These are phyloP conservation scores for Folsomia manolachei DNA, from an alignment of 2,888 invertebrate species.

Conservation along the genomic window DNA sequence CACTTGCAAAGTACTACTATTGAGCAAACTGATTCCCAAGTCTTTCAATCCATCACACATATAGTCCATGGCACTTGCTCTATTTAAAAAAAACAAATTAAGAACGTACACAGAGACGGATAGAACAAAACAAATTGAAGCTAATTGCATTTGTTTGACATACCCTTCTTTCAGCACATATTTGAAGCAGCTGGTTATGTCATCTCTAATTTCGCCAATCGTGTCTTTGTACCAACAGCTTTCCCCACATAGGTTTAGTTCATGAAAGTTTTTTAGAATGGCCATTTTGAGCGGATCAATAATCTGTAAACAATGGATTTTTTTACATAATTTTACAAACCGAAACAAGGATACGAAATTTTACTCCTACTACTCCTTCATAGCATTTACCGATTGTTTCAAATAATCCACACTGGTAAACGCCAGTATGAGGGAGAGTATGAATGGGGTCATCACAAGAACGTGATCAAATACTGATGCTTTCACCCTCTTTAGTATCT, in stretches of 20 bases:
- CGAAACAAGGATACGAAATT: too few relatives aligned
- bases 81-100: conserved; percentile 17
- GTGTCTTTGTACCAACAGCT: conserved; percentile 33
- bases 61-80: conserved; percentile 42
- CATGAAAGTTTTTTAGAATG: conserved; percentile 34
- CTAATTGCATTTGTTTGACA: too few relatives aligned
- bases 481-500: conserved; percentile 39
- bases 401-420: conserved; percentile 37
- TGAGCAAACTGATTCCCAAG: conserved; percentile 37
- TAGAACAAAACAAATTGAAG: too few relatives aligned
- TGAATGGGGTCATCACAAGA: conserved; percentile 42
- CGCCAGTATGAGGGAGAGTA: conserved; percentile 38
- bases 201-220: conserved; percentile 20
- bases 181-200: conserved; percentile 30
- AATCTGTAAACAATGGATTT: conserved; percentile 32
- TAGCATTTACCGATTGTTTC: conserved; percentile 31
- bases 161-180: conserved; percentile 34
- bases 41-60: conserved; percentile 45
- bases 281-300: conserved; percentile 35
- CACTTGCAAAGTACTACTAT: conserved; percentile 23
- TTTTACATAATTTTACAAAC: too few relatives aligned
- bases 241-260: conserved; percentile 21
- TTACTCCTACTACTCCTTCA: too few relatives aligned
- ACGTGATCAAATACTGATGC: conserved; percentile 34
- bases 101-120: too few relatives aligned